These are phyloP conservation scores for Zygogramma bicolorata DNA, from an alignment of 2,888 invertebrate species.

Conservation along the genomic window DNA sequence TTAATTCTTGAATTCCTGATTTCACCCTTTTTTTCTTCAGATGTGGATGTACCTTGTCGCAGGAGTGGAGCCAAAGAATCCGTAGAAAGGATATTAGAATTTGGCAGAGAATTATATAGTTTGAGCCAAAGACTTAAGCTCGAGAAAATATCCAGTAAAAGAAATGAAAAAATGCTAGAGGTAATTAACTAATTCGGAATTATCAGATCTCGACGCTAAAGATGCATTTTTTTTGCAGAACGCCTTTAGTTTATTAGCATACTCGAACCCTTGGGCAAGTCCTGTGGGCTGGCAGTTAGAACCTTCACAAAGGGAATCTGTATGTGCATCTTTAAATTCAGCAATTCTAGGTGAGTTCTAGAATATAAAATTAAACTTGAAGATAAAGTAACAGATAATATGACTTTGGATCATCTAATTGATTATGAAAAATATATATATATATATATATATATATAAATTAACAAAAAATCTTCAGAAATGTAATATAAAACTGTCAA, in stretches of 20 bases:
- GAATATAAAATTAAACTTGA: too few relatives aligned
- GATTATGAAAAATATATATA: too few relatives aligned
- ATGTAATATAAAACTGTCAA: too few relatives aligned
- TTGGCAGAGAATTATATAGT: constrained; percentile 92
- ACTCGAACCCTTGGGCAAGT: constrained; percentile 97
- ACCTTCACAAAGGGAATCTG: constrained; percentile 93
- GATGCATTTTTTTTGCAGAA: constrained; percentile 74
- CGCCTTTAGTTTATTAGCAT: constrained; percentile 97
- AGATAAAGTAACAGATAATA: too few relatives aligned
- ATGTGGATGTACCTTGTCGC: constrained; percentile 67
- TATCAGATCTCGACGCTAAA: background rate
- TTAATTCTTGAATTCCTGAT: background rate
- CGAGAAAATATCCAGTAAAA: constrained; percentile 84
- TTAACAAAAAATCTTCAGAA: too few relatives aligned
- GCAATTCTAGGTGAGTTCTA: constrained; percentile 88
- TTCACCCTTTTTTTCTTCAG: constrained; percentile 57
- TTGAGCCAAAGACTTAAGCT: constrained; percentile 88
- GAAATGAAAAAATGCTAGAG: constrained; percentile 92
- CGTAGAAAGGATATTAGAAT: constrained; percentile 93
- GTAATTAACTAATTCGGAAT: constrained; percentile 64
- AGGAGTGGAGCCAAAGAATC: constrained; percentile 76
- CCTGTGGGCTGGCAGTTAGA: constrained; percentile 97
- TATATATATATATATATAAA: too few relatives aligned
- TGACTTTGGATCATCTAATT: too few relatives aligned
- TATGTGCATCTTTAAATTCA: constrained; percentile 96